Evolutionary conservation across 2,888 invertebrate species (phyloP).

Genomic region (Lasioglossum morio): DNA sequence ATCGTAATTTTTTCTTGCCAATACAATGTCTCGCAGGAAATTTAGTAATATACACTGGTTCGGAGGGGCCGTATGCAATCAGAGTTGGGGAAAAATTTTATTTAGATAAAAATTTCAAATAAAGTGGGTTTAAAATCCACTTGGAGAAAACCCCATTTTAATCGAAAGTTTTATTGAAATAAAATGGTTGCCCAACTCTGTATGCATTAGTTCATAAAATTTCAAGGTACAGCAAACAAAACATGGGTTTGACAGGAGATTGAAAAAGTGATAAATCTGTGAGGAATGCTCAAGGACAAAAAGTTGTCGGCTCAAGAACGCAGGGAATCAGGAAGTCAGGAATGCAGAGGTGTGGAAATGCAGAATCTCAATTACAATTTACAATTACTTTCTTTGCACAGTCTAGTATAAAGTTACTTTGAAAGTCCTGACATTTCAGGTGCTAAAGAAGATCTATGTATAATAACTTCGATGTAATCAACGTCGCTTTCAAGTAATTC

Average conservation of each 20-base stretch:
- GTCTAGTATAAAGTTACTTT: neutral
- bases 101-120: no score
- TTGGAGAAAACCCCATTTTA: no score
- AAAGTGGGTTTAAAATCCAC: no score
- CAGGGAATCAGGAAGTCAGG: neutral
- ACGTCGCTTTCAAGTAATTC: neutral
- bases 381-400: neutral
- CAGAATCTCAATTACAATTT: neutral
- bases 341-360: neutral
- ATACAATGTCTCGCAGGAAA: neutral
- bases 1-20: neutral
- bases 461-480: neutral
- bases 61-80: no score
- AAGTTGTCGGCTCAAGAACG: neutral
- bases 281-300: constrained; percentile 5
- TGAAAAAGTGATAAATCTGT: neutral
- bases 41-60: neutral
- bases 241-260: neutral
- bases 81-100: neutral
- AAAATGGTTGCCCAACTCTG: no score
- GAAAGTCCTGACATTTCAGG: neutral
- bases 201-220: neutral
- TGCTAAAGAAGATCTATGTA: neutral
- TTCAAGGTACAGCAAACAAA: no score
- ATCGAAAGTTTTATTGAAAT: no score